Evolutionary conservation across 2,113 vertebrate genomes (phyloP), one percentile per base, ranked within the genome.

Genomic region (Epinephelus fuscoguttatus): DNA sequence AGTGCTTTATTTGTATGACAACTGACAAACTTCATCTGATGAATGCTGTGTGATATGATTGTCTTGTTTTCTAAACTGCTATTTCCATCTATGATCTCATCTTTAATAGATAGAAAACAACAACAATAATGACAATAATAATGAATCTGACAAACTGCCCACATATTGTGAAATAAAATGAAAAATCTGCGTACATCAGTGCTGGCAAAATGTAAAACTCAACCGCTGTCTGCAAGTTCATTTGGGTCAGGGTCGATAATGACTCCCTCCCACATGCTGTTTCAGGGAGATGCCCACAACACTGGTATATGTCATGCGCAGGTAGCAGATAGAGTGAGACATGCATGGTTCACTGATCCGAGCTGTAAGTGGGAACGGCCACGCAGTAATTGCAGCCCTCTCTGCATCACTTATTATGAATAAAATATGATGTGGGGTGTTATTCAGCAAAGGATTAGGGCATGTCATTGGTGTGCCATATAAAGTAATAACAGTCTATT

Each of bases 351-450:
- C 74, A 87, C 18, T 82, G 88, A 89, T 92, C 81, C 45, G 53
- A 80, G 77, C 85, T 70, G 69, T 81, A 87, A 92, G 75, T 82
- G 66, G 93, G 76, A 89, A 90, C 62, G 66, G 62, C 79, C 79
- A 85, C 56, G 67, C 86, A 55, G 84, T 94, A 92, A 94, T 93
- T 93, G 91, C 80, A 84, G 80, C 78, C 69, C 85, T 91, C 84
- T 92, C 90, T 85, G 92, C 86, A 87, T 89, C 87, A 86, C 86
- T 90, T 88, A 86, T 89, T 84, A 93, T 94, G 90, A 94, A 95
- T 95, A 93, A 95, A 94, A 94, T 92, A 94, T 94, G 85, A 95
- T 84, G 80, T 64, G 45, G 53, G 76, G 80, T 94, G 88, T 94
- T 92, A 92, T 86, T 91, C 82, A 82, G 86, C 77, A 80, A 90